A percentile compares a stretch with the other conserved stretches of the same genome.
phyloP scores from a whole-genome alignment of 2,888 invertebrate genomes.

The Drosophila anomelani region DNA sequence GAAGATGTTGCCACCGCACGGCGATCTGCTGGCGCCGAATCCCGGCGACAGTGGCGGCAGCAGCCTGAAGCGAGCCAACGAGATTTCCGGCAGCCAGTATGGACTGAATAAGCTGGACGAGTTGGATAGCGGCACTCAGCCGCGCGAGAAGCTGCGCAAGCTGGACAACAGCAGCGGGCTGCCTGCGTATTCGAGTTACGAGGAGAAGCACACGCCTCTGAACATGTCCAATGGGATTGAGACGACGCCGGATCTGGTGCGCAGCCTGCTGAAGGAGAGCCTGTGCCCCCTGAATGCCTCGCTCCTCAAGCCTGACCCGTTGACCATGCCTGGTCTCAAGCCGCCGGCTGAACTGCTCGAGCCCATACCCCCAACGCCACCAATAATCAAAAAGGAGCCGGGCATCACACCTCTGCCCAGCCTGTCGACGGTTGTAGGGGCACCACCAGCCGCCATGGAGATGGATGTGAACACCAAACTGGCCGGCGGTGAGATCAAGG shows the following conservation, averaged over 20 bases:
- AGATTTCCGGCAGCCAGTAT: slow-evolving; percentile 64
- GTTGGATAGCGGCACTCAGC: slow-evolving; percentile 61
- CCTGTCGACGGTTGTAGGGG: slow-evolving; percentile 7
- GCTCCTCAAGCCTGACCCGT: slow-evolving; percentile 78
- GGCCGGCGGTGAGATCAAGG: slow-evolving; percentile 45
- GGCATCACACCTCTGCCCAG: slow-evolving; percentile 40
- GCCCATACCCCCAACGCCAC: slow-evolving; percentile 60
- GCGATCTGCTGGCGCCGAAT: slow-evolving; percentile 51
- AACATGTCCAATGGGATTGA: slow-evolving; percentile 88
- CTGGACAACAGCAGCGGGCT: slow-evolving; percentile 64
- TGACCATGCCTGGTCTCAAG: slow-evolving; percentile 75
- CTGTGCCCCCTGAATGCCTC: slow-evolving; percentile 83
- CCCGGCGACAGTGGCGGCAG: slow-evolving; percentile 44
- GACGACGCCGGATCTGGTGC: slow-evolving; percentile 89
- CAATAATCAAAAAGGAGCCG: slow-evolving; percentile 59
- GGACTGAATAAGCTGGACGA: slow-evolving; percentile 70
- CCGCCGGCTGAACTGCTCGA: slow-evolving; percentile 82
- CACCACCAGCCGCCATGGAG: slow-evolving; percentile 38
- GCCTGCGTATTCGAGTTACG: slow-evolving; percentile 50
- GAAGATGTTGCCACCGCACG: slow-evolving; percentile 57
- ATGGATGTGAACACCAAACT: slow-evolving; percentile 60
- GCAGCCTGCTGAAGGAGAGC: slow-evolving; percentile 89
- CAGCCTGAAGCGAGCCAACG: slow-evolving; percentile 76
- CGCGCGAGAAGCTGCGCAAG: slow-evolving; percentile 82
- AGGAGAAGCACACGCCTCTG: slow-evolving; percentile 73